Evolutionary conservation across 2,888 invertebrate species (phyloP).

Genomic region (Crepidodera aurea): DNA sequence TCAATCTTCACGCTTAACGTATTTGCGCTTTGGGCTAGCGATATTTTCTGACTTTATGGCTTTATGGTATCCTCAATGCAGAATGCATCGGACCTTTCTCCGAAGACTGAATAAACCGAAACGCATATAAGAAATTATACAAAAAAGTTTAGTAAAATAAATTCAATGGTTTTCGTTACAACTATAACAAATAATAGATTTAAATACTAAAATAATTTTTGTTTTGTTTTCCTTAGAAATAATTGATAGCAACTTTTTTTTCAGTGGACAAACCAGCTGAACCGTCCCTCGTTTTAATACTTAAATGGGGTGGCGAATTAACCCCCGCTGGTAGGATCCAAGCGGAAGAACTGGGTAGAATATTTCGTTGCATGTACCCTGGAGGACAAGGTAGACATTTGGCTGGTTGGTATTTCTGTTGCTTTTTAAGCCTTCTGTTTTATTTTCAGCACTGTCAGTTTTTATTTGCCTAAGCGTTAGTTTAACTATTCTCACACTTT

Average conservation of each 20-base stretch:
- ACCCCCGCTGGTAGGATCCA: constrained; percentile 98
- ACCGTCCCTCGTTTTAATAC: constrained; percentile 92
- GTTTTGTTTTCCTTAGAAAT: no score
- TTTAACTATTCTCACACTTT: constrained; percentile 5
- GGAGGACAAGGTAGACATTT: constrained; percentile 93
- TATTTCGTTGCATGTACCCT: constrained; percentile 99
- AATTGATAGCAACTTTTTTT: constrained; percentile 38
- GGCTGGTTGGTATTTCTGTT: constrained; percentile 69
- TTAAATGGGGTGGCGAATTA: constrained; percentile 99
- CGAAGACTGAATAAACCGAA: no score
- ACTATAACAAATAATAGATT: no score
- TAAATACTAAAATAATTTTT: no score
- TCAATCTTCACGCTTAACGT: no score
- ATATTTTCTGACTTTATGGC: no score
- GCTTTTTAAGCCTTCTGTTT: constrained; percentile 50
- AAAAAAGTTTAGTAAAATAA: no score
- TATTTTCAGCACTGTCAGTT: constrained; percentile 39
- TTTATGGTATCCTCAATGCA: no score
- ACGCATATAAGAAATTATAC: no score
- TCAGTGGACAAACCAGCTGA: constrained; percentile 84
- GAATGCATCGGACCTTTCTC: no score
- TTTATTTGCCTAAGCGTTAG: constrained; percentile 39
- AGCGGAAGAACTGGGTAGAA: constrained; percentile 96
- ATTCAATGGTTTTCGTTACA: no score
- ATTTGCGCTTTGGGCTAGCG: no score